Evolutionary conservation across 2,888 invertebrate genomes (phyloP), one percentile per base, ranked within the genome.

Genomic region (Marronus borbonicus): DNA sequence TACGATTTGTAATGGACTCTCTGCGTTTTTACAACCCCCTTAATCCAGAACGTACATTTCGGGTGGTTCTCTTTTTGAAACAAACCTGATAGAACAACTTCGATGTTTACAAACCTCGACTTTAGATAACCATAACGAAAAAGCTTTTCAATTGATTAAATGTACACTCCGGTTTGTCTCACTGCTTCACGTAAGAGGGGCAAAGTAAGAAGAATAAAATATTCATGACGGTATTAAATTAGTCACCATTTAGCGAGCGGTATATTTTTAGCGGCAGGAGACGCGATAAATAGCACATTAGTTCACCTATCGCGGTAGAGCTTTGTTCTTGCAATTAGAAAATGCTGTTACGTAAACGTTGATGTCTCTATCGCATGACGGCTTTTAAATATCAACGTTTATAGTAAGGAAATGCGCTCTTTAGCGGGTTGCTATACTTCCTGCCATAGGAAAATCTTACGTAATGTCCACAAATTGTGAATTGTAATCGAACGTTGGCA

Each of bases 381-480:
- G 62, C 24, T 62, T 62, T 24, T 28, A 62, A 62, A 62, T 62
- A 62, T 62, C 28, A 24, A 24, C 8, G 12, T 44, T 44, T 44
- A 44, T 8, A 62, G 28, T 28, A 12, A 28, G 62, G 62, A 62
- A 62, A 62, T 62, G 24, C 28, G 62, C 28, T 14, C 10, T 62
- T 62, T 62, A 62, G 12, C 12, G 28, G 62, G 28, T 62, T 62
- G 62, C n/a, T n/a, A 62, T 62, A 62, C 62, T 62, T 62, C 62
- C 62, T 62, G 31, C 31, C 7, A 14, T 28, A 1, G 28, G 14
- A 31, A 28, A 12, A 44, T 60, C 60, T 60, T 60, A 60, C 31
- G 12, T 62, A 62, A 62, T 28, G 20, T 62, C 10, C 5, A 4
- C 31, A 10, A 14, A 10, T 14, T 28, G 10, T 44, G 8, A 62